Evolutionary conservation across 2,797 vertebrate genomes (phyloP), one percentile per base, ranked within the genome.

Genomic region (Gallinago stenura): DNA sequence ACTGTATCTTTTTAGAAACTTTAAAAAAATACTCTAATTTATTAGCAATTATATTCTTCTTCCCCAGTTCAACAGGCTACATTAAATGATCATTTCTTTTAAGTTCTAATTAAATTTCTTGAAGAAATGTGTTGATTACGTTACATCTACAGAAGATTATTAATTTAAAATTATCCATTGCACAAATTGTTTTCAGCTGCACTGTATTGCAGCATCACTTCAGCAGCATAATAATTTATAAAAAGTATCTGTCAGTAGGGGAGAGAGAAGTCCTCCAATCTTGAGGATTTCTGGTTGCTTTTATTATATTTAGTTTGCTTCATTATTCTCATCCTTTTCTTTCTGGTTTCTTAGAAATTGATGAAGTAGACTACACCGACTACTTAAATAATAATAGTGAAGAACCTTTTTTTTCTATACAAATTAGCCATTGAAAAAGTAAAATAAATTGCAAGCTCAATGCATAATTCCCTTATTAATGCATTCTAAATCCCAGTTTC

Each of bases 401-500:
- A 65, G 26, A 85, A 79, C 4, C 5, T 37, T n/a, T 61, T 81
- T 12, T 12, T 84, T 81, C 46, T 83, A 13, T n/a, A 33, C 3
- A 89, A 94, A 76, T 56, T 82, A 95, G 22, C 17, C 28, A 30
- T 6, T 39, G 61, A 45, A 85, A 90, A 94, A 69, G 33, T 56
- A 51, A 92, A 90, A 86, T 75, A 89, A 93, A 81, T 94, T 89
- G 5, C 24, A 79, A 68, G 8, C 8, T 90, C 21, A 50, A 14
- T 79, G 46, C 24, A 92, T 85, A 94, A 83, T 86, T 91, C 28
- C 18, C 4, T 89, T 81, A 82, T 77, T 95, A 89, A 82, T 71
- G 75, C 15, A 83, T 30, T 54, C 43, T 79, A 79, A 92, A 89
- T 91, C 12, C 17, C 33, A 43, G 7, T 86, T 96, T 92, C 56